These are phyloP conservation scores for Lethrus apterus DNA, from an alignment of 1,140 invertebrate species.

Conservation along the genomic window DNA sequence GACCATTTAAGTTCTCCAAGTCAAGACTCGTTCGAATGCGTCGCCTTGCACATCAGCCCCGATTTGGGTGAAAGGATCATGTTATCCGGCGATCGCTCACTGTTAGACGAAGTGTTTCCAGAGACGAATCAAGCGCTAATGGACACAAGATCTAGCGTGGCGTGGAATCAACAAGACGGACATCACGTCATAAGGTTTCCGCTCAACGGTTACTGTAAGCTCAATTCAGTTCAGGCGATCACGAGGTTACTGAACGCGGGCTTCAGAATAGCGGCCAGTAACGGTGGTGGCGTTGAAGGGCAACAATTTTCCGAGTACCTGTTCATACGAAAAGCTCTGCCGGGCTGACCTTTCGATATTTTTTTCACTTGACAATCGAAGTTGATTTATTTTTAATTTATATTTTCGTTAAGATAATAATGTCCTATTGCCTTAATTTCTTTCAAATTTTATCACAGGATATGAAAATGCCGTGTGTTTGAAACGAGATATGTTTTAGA, in stretches of 20 bases:
- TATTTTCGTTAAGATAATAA: background rate
- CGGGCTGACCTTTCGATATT: conserved; percentile 35
- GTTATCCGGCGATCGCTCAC: conserved; percentile 68
- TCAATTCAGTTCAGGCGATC: conserved; percentile 86
- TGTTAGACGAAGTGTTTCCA: conserved; percentile 69
- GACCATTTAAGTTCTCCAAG: conserved; percentile 18
- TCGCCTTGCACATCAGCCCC: conserved; percentile 80
- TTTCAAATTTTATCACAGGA: too few relatives aligned
- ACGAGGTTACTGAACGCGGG: conserved; percentile 78
- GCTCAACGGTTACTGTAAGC: conserved; percentile 85
- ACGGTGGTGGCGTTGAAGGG: conserved; percentile 81
- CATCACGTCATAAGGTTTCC: conserved; percentile 84
- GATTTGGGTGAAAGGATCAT: conserved; percentile 83
- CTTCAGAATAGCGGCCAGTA: conserved; percentile 75
- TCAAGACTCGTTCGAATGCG: conserved; percentile 63
- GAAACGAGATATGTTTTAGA: too few relatives aligned
- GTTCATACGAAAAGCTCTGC: conserved; percentile 59
- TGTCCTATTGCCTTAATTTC: too few relatives aligned
- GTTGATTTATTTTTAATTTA: background rate
- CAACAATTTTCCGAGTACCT: conserved; percentile 91
- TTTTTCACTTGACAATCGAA: background rate
- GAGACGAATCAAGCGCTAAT: conserved; percentile 79
- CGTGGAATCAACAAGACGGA: conserved; percentile 78
- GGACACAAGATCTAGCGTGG: conserved; percentile 69
- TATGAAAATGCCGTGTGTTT: too few relatives aligned